Evolutionary conservation across 2,888 invertebrate species (phyloP).

Genomic region (Drosophila borealis): DNA sequence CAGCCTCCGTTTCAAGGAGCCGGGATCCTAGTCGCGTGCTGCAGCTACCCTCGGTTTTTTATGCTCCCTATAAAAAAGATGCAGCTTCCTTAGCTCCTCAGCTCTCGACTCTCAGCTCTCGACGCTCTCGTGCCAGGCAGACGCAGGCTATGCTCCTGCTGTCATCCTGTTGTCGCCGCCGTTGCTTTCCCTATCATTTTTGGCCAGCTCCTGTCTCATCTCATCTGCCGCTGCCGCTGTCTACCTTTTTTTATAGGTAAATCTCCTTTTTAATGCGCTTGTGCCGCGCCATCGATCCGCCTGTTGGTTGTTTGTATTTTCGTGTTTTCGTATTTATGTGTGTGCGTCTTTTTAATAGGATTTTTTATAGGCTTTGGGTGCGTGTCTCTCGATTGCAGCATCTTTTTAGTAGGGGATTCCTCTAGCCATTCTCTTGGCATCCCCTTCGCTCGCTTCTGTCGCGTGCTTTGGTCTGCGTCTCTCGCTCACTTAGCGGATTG

Average conservation of each 20-base stretch:
- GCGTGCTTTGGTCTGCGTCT: slow-evolving; percentile 59
- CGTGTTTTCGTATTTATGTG: slow-evolving; percentile 46
- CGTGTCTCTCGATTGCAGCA: slow-evolving; percentile 43
- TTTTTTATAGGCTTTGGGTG: slow-evolving; percentile 69
- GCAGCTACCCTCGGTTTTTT: slow-evolving; percentile 61
- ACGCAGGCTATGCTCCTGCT: slow-evolving; percentile 30
- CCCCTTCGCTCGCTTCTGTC: slow-evolving; percentile 60
- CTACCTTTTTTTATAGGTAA: slow-evolving; percentile 78
- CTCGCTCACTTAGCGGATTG: slow-evolving; percentile 30
- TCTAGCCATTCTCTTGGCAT: slow-evolving; percentile 8
- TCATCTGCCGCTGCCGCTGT: slow-evolving; percentile 48
- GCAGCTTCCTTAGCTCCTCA: slow-evolving; percentile 53
- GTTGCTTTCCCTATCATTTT: slow-evolving; percentile 64
- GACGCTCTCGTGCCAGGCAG: slow-evolving; percentile 63
- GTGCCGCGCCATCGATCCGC: slow-evolving; percentile 60
- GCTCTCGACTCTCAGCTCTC: slow-evolving; percentile 4
- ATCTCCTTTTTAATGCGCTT: slow-evolving; percentile 72
- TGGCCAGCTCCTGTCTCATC: slow-evolving; percentile 39
- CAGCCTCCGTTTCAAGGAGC: slow-evolving; percentile 29
- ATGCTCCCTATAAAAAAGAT: slow-evolving; percentile 52
- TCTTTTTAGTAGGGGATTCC: slow-evolving; percentile 49
- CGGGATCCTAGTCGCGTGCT: slow-evolving; percentile 68
- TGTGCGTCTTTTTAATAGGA: slow-evolving; percentile 76
- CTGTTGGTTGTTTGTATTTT: slow-evolving; percentile 57
- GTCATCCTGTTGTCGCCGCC: slow-evolving; percentile 42